A percentile compares a stretch with the other conserved stretches of the same genome.
Evolutionary conservation across 2,888 invertebrate genomes (phyloP).

Genomic region (Campoplex capitator): DNA sequence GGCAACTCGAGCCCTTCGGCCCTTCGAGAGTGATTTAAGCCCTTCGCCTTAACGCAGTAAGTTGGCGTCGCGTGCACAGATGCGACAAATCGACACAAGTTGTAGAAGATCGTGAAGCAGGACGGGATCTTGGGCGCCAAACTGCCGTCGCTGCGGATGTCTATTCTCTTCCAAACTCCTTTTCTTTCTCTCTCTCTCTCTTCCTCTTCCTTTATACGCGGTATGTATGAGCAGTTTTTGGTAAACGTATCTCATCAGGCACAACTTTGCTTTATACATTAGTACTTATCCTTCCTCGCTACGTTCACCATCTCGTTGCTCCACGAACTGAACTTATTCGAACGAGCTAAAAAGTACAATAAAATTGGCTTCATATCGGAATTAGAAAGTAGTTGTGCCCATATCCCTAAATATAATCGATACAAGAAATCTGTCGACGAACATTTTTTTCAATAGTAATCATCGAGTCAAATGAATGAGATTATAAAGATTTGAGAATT

Average conservation of each 20-base stretch:
- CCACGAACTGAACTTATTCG: background rate
- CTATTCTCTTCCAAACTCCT: conserved; percentile 25
- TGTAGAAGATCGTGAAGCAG: conserved; percentile 75
- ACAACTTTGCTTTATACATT: conserved; percentile 62
- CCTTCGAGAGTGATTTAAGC: conserved; percentile 82
- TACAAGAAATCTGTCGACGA: background rate
- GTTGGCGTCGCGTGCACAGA: conserved; percentile 82
- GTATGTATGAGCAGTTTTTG: background rate
- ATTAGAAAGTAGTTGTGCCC: background rate
- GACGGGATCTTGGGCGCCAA: conserved; percentile 53
- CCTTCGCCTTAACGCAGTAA: conserved; percentile 80
- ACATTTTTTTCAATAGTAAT: background rate
- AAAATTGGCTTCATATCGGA: background rate
- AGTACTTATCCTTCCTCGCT: conserved; percentile 41
- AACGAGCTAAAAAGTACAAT: background rate
- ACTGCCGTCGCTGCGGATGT: conserved; percentile 54
- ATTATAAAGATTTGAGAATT: background rate
- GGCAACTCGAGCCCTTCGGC: conserved; percentile 66
- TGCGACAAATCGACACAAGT: conserved; percentile 84
- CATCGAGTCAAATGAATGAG: background rate
- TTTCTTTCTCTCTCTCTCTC: background rate
- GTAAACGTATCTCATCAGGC: conserved; percentile 57
- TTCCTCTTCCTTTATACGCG: background rate
- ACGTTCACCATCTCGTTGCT: conserved; percentile 26
- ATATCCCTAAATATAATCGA: background rate